Base-by-base conservation (phyloP, 2,888 invertebrate species). In the Quadriops clusia region DNA sequence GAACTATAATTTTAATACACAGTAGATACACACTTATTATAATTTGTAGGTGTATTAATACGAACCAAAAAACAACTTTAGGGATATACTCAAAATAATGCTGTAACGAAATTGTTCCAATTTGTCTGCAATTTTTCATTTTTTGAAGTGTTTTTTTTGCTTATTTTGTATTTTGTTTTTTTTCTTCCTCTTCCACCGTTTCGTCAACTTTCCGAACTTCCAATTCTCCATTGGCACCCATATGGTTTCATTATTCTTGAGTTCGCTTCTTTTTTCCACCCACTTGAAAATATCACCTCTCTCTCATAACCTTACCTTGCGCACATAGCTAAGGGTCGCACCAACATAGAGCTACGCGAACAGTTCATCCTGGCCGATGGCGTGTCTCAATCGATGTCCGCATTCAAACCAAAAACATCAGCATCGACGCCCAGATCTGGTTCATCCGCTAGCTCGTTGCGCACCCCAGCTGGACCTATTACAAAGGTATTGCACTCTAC, bases 301-400 rank as follows among this genome's bases (percentile, higher is more conserved):
- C 36, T 39, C 31, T 36, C 30, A 35, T 38, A 28, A 31, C 35
- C 30, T 36, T 34, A 33, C 31, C 37, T 36, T 37, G 39, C 42
- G 36, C 39, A 41, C 39, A 32, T 68, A 95, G 95, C 95, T 72
- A 94, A 95, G 75, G 97, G 97, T 72, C 86, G 97, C 70, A 95
- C 95, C 67, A 98, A 98, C 77, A 87, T 95, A 72, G 95, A 97
- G 74, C 80, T 98, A 61, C 80, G 97, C 61, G 97, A 97, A 70
- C 90, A 94, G 72, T 97, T 97, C 74, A 90, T 94, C 65, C 74
- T 97, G 72, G 94, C 97, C 54, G 87, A 93, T 63, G 95, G 97
- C 61, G 93, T 93, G 50, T 89, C 91, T 61, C 97, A 98, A 74
- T 87, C 89, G 61, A 95, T 98, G 94, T 84, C 93, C 57, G 89